A percentile compares a stretch with the other conserved stretches of the same genome.
Conservation (phyloP, 2,113 vertebrate species). For the Clarias batrachus region DNA sequence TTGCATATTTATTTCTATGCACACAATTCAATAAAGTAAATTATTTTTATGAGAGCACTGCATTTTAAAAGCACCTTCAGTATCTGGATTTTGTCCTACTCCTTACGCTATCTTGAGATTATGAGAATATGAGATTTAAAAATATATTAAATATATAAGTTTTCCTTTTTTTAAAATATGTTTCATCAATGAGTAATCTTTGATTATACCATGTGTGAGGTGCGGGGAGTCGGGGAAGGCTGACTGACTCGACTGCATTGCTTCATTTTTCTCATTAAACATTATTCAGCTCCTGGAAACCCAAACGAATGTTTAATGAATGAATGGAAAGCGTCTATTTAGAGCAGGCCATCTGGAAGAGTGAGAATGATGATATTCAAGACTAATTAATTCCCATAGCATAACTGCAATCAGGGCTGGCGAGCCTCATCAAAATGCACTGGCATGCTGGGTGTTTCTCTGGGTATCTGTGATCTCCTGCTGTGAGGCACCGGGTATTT, state of each 20-base stretch:
- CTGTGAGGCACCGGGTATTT: slow-evolving; percentile 27
- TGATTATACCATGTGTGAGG: slow-evolving; percentile 33
- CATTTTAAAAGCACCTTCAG: neutral
- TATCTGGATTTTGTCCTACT: slow-evolving; percentile 25
- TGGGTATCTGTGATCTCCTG: slow-evolving; percentile 34
- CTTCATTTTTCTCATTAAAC: slow-evolving; percentile 48
- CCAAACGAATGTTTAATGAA: slow-evolving; percentile 53
- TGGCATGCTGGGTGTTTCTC: slow-evolving; percentile 32
- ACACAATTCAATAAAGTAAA: neutral
- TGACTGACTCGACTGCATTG: slow-evolving; percentile 5
- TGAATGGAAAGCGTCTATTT: slow-evolving; percentile 46
- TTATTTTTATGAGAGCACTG: neutral
- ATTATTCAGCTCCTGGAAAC: slow-evolving; percentile 56
- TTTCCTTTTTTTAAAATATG: slow-evolving; percentile 10
- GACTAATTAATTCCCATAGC: slow-evolving; percentile 53
- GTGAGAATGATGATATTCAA: slow-evolving; percentile 41
- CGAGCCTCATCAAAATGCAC: slow-evolving; percentile 35
- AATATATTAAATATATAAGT: slow-evolving; percentile 63
- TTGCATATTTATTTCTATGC: neutral
- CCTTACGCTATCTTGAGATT: no score
- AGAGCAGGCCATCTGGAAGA: slow-evolving; percentile 51
- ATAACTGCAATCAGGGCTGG: slow-evolving; percentile 30
- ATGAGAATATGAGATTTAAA: neutral
- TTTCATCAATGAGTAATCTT: slow-evolving; percentile 59
- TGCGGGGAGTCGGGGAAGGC: slow-evolving; percentile 20